Percentiles rank a stretch among this genome's conserved stretches.
phyloP scores from a whole-genome alignment of 2,888 invertebrate species.

The Dolichomitus sp. region DNA sequence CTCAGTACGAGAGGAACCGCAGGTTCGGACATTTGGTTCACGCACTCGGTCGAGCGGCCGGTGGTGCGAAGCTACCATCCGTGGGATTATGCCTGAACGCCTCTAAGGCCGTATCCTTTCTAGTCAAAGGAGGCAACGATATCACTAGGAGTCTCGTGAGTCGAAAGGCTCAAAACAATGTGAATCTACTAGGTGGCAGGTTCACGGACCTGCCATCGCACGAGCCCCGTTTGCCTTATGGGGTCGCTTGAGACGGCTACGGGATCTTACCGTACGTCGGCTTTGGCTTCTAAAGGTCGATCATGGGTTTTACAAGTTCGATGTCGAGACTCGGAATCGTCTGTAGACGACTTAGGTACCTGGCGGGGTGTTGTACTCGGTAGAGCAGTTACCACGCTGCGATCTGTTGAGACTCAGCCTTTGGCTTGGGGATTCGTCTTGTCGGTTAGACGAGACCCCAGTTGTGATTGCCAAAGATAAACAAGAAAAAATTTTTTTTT shows the following conservation, averaged over 20 bases:
- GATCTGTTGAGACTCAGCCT: slow-evolving; percentile 89
- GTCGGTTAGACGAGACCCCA: slow-evolving; percentile 77
- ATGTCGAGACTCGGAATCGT: slow-evolving; percentile 88
- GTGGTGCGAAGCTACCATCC: slow-evolving; percentile 90
- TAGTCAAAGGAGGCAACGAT: slow-evolving; percentile 87
- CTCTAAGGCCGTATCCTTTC: slow-evolving; percentile 89
- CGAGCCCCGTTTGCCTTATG: slow-evolving; percentile 70
- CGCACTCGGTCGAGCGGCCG: slow-evolving; percentile 89
- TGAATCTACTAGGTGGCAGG: slow-evolving; percentile 74
- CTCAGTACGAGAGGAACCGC: slow-evolving; percentile 77
- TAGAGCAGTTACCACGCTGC: slow-evolving; percentile 89
- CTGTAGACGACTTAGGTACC: slow-evolving; percentile 89
- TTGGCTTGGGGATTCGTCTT: slow-evolving; percentile 84
- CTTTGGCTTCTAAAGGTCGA: slow-evolving; percentile 78
- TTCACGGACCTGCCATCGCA: slow-evolving; percentile 66
- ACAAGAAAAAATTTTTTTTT: neutral
- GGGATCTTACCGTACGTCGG: slow-evolving; percentile 80
- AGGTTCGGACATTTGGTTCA: slow-evolving; percentile 88
- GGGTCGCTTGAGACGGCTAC: slow-evolving; percentile 43
- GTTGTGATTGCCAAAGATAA: neutral
- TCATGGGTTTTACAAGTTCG: slow-evolving; percentile 85
- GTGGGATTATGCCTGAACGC: slow-evolving; percentile 89
- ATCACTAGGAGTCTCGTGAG: slow-evolving; percentile 85
- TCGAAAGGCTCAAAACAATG: slow-evolving; percentile 87
- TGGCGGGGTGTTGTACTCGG: slow-evolving; percentile 89